Base-by-base conservation (phyloP, 2,888 invertebrate genomes). In the Latrodectus hesperus region DNA sequence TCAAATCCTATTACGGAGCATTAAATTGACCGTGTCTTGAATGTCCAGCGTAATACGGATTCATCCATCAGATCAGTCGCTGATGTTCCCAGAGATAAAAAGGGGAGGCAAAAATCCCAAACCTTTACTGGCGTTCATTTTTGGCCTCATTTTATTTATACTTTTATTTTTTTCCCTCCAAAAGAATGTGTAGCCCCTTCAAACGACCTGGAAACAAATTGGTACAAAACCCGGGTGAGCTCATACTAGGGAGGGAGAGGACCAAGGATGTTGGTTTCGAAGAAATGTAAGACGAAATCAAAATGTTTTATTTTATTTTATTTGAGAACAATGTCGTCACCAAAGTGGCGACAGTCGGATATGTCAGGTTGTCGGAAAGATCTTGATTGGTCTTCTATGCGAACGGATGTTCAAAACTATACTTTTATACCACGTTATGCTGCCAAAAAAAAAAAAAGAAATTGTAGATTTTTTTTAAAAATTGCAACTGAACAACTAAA, bases 201-300 rank as follows among this genome's bases (percentile, higher is more conserved):
- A 68, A 68, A 68, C 67, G 67, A 17, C 22, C n/a, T n/a, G 52
- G 26, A 85, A 80, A 85, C 80, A 85, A 85, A 85, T 85, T 80
- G 75, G 74, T 64, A 70, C 79, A 74, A 79, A 85, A 68, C 85
- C 65, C 49, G 60, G 70, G 64, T 80, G 85, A 85, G 79, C 51
- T 80, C 79, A 75, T 55, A 74, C 85, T 68, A 55, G n/a, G 10
- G 26, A 60, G 72, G 80, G 79, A 80, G 10, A 74, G 85, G 80
- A 80, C 71, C 55, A 38, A 16, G 74, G 64, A 65, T 75, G 73
- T 65, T 80, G 52, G 38, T 75, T 75, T 74, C 12, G 22, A 26
- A 22, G 26, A 9, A 22, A 22, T 38, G 26, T 17, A 68, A 68
- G 68, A 55, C 26, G 70, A 70, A 78, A 78, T 78, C 78, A 70